phyloP scores from a whole-genome alignment of 2,888 invertebrate species.

The Hirtodrosophila alboralis region DNA sequence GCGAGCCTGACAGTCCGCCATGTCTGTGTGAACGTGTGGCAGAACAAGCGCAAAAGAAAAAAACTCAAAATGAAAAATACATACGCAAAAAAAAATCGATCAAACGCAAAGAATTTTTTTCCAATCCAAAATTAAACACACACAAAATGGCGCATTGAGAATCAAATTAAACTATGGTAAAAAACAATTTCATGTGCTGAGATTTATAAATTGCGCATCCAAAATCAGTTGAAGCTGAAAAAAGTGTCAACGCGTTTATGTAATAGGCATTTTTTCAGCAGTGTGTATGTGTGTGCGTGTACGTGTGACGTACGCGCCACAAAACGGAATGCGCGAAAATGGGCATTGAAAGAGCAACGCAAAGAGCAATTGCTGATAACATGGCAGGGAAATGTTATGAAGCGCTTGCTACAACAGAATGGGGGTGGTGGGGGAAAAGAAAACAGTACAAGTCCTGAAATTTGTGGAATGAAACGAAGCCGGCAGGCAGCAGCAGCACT shows the following conservation, averaged over 20 bases:
- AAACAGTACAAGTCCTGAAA: slow-evolving; percentile 7
- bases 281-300: slow-evolving; percentile 50
- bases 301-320: slow-evolving; percentile 65
- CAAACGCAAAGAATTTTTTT: slow-evolving; percentile 60
- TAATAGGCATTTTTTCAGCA: slow-evolving; percentile 56
- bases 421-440: slow-evolving; percentile 5
- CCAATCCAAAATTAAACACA: slow-evolving; percentile 27
- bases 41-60: slow-evolving; percentile 59
- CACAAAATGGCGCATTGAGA: slow-evolving; percentile 30
- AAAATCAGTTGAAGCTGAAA: slow-evolving; percentile 41
- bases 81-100: slow-evolving; percentile 72
- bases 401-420: neutral
- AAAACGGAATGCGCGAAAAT: slow-evolving; percentile 66
- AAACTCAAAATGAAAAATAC: slow-evolving; percentile 60
- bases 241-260: slow-evolving; percentile 72
- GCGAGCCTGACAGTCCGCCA: slow-evolving; percentile 50
- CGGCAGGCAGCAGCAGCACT: slow-evolving; percentile 49
- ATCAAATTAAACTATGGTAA: slow-evolving; percentile 27
- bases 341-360: slow-evolving; percentile 45
- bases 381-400: slow-evolving; percentile 44
- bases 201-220: slow-evolving; percentile 43
- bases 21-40: slow-evolving; percentile 66
- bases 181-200: slow-evolving; percentile 41
- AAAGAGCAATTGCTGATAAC: slow-evolving; percentile 54
- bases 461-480: slow-evolving; percentile 47